Percentiles rank a stretch among this genome's conserved stretches.
Evolutionary conservation across 2,113 vertebrate genomes (phyloP).

Genomic region (Nothobranchius kuhntae): DNA sequence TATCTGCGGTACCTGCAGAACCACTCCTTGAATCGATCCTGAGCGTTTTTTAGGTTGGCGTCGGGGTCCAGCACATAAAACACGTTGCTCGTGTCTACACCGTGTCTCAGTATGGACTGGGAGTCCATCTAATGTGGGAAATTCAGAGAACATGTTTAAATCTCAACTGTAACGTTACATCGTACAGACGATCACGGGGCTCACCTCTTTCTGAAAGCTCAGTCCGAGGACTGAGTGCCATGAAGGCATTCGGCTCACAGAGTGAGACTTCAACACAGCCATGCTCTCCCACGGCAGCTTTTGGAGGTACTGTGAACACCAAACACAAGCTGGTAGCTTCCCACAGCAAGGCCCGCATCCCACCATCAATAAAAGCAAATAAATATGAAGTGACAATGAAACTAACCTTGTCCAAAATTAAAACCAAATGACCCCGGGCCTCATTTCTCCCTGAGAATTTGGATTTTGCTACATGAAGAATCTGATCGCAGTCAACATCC

Average conservation of each 20-base stretch:
- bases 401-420: slow-evolving; percentile 89
- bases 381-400: not conserved
- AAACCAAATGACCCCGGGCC: slow-evolving; percentile 78
- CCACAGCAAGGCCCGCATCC: not conserved
- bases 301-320: slow-evolving; percentile 84
- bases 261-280: slow-evolving; percentile 71
- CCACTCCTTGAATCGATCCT: slow-evolving; percentile 84
- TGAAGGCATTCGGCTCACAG: slow-evolving; percentile 88
- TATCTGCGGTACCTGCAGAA: slow-evolving; percentile 82
- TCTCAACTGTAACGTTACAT: too few species aligned
- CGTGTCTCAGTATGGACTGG: slow-evolving; percentile 75
- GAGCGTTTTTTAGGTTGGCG: slow-evolving; percentile 83
- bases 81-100: slow-evolving; percentile 80
- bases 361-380: not conserved
- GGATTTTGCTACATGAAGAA: slow-evolving; percentile 73
- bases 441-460: slow-evolving; percentile 35
- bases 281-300: slow-evolving; percentile 93
- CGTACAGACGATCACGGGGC: not conserved
- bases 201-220: slow-evolving; percentile 80
- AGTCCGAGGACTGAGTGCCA: slow-evolving; percentile 86
- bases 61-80: slow-evolving; percentile 92
- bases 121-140: slow-evolving; percentile 47
- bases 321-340: too few species aligned
- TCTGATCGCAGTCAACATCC: slow-evolving; percentile 65
- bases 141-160: not conserved